Base-by-base conservation (phyloP, 1,140 invertebrate species). In the Parasteatoda tepidariorum region DNA sequence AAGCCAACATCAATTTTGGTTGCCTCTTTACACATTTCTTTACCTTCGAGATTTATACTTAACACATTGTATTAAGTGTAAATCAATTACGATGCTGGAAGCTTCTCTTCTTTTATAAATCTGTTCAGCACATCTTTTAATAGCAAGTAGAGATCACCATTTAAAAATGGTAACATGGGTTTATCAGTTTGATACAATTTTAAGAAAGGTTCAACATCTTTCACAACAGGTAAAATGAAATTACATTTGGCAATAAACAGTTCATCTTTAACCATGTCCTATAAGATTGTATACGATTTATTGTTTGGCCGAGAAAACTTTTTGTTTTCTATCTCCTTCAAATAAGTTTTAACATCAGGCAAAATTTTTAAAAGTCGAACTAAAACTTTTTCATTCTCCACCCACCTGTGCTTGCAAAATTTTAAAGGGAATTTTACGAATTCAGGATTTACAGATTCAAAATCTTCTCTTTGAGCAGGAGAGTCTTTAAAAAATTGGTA, bases 211-310 rank as follows among this genome's bases (percentile, higher is more conserved):
- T n/a, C n/a, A n/a, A n/a, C n/a, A n/a, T n/a, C n/a, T n/a, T n/a
- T n/a, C n/a, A n/a, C 22, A 54, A 71, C 26, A n/a, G 68, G 48
- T 13, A 48, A 48, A 28, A 71, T 48, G 3, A 71, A 71, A 13
- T 71, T 5, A 15, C 18, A n/a, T n/a, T n/a, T n/a, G n/a, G 68
- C 68, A n/a, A 38, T 6, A 26, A 71, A 54, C 22, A 54, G 26
- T 48, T 71, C 68, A 71, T 71, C 41, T 54, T 48, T 71, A 11
- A 7, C n/a, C n/a, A n/a, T n/a, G n/a, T n/a, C n/a, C n/a, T n/a
- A n/a, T n/a, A n/a, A n/a, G n/a, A n/a, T n/a, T n/a, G n/a, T n/a
- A n/a, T n/a, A n/a, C n/a, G n/a, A n/a, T n/a, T n/a, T n/a, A n/a
- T n/a, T n/a, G n/a, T n/a, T n/a, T n/a, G n/a, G n/a, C n/a, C n/a